Evolutionary conservation across 2,797 vertebrate genomes (phyloP).

Genomic region (Poecilia wingei): DNA sequence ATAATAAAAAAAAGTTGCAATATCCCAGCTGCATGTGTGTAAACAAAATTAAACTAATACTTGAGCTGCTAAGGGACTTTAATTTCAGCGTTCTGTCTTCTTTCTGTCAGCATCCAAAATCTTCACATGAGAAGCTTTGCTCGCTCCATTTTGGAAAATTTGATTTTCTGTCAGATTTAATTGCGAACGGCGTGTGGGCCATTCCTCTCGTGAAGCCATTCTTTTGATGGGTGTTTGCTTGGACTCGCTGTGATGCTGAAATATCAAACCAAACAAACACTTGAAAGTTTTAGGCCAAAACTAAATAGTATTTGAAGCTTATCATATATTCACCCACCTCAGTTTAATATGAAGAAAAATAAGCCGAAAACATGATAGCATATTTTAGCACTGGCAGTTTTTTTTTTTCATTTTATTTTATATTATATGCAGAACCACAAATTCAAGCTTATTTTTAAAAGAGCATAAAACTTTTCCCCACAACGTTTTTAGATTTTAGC

Average conservation of each 20-base stretch:
- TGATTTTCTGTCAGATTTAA: background rate
- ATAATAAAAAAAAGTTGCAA: background rate
- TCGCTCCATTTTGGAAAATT: background rate
- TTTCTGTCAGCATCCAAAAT: background rate
- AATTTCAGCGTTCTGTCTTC: background rate
- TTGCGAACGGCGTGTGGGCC: background rate
- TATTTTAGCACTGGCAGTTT: no score
- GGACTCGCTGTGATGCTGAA: background rate
- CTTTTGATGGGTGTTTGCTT: background rate
- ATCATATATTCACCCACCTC: background rate
- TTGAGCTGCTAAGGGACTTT: background rate
- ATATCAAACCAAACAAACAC: background rate
- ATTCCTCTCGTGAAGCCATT: background rate
- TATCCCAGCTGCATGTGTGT: background rate
- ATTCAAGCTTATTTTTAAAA: background rate
- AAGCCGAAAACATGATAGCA: background rate
- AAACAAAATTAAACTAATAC: background rate
- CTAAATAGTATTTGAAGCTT: background rate
- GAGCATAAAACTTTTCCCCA: background rate
- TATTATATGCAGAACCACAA: background rate
- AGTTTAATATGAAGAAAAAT: background rate
- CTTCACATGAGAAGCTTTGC: background rate
- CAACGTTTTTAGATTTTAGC: background rate
- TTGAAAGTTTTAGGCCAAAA: background rate
- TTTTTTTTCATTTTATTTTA: no score